Conservation (phyloP, 2,888 invertebrate species). For the Andrena praecox region DNA sequence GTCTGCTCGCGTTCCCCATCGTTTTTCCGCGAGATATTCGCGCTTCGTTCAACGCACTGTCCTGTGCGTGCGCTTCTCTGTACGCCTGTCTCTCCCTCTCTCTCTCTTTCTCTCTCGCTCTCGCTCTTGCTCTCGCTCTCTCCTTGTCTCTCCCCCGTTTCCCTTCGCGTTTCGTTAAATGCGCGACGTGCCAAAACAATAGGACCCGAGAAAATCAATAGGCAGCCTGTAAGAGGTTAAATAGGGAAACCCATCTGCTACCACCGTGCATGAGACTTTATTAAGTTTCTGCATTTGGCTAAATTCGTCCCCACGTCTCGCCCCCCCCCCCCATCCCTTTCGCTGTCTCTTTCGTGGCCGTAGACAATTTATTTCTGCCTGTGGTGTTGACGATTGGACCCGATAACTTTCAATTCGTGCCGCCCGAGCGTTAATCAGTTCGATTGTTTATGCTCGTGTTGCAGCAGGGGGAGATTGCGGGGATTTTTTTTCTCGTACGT, state of each 20-base stretch:
- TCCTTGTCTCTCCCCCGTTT: conserved; percentile 50
- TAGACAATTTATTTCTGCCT: neutral
- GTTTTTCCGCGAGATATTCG: neutral
- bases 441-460: neutral
- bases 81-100: conserved; percentile 1
- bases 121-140: neutral
- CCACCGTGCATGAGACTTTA: conserved; percentile 46
- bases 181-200: conserved; percentile 80
- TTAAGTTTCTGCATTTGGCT: conserved; percentile 48
- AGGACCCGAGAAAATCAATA: conserved; percentile 81
- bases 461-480: neutral
- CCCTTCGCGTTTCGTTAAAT: conserved; percentile 63
- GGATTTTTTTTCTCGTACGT: conserved; percentile 11
- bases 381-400: neutral
- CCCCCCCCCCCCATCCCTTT: neutral
- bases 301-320: neutral
- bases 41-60: neutral
- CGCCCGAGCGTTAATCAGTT: neutral
- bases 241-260: conserved; percentile 71
- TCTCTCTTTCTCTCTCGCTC: conserved; percentile 2
- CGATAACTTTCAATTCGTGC: conserved; percentile 19
- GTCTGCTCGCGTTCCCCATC: neutral
- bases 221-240: conserved; percentile 77
- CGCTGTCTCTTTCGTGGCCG: neutral
- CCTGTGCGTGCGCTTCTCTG: conserved; percentile 12